Base-by-base conservation (phyloP, 2,113 vertebrate species). In the Bufo bufo region DNA sequence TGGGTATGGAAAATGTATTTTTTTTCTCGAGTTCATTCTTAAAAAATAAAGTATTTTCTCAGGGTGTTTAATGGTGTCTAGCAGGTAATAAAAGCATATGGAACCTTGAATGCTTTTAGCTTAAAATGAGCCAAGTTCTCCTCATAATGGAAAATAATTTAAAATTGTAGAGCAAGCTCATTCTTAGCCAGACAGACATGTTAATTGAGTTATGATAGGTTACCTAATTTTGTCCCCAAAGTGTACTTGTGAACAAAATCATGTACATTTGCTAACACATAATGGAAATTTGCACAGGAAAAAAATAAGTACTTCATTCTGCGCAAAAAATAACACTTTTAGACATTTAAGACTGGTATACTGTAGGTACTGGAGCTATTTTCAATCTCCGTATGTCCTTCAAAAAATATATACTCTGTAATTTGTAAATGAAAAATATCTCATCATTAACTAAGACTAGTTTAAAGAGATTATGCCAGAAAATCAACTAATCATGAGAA, bases 191-290 rank as follows among this genome's bases (percentile, higher is more conserved):
- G 66, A 86, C 56, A 86, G 12, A 86, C 43, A 63, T 78, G 54
- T 66, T 85, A 85, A 85, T 74, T 72, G 33, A 65, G 58, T 79
- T 79, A 66, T 63, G 33, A 77, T 75, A 65, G 47, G 75, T 86
- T 86, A 86, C 85, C 59, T 78, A 61, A 86, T 78, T 86, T 56
- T 79, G 85, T 86, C 75, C 75, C 59, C 61, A 86, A 66, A 78
- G n/a, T 79, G 47, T 78, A 79, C 54, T 81, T 45, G 56, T 71
- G 63, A 84, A 69, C 47, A 71, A 71, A 84, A 49, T 33, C 49
- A 71, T n/a, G 20, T 84, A 84, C 47, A 75, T 14, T 75, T 75
- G n/a, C 61, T 52, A n/a, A 69, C 45, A 83, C 19, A 66, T 65
- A 66, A 83, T 66, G 81, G 81, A 66, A 66, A 66, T 20, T 54